Evolutionary conservation across 2,797 vertebrate species (phyloP).

Genomic region (Tamandua tetradactyla): DNA sequence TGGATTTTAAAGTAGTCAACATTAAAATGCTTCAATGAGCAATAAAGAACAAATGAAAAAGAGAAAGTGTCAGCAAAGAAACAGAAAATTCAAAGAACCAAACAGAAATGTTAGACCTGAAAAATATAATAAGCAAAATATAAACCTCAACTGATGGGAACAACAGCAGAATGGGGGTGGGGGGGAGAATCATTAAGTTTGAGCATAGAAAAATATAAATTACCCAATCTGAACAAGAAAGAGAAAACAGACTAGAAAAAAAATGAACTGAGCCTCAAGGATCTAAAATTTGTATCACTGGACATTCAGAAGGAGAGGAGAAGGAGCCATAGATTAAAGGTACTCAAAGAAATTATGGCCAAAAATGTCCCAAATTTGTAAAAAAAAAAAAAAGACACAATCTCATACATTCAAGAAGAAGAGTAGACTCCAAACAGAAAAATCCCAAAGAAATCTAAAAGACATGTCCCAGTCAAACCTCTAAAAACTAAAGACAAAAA

Average conservation of each 20-base stretch:
- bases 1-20: constrained; percentile 34
- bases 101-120: constrained; percentile 16
- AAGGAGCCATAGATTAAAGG: neutral
- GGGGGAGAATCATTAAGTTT: neutral
- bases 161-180: neutral
- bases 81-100: neutral
- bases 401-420: neutral
- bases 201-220: neutral
- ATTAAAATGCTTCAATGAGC: neutral
- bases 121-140: constrained; percentile 41
- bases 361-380: neutral
- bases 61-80: neutral
- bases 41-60: constrained; percentile 31
- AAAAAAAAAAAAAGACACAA: neutral
- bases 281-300: neutral
- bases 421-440: neutral
- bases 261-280: neutral
- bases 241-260: neutral
- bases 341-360: neutral
- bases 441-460: neutral
- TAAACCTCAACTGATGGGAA: neutral
- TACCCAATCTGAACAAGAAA: neutral
- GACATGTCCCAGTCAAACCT: neutral
- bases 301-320: neutral
- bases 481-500: neutral